phyloP scores from a whole-genome alignment of 2,888 invertebrate genomes.

The Andrena camellia region DNA sequence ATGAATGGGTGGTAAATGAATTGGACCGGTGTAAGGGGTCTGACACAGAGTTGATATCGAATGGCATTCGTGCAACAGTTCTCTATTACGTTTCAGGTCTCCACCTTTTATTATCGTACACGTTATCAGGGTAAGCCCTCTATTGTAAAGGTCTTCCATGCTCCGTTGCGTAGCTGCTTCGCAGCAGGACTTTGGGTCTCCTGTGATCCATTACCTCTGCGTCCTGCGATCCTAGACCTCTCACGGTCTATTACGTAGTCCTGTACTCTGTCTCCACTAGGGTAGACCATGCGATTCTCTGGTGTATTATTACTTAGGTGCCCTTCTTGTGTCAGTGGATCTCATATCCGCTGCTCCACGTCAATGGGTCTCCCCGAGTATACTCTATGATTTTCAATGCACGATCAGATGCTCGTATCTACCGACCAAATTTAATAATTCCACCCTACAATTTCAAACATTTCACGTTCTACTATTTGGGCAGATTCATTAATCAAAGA shows the following conservation, averaged over 20 bases:
- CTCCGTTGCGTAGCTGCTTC: slow-evolving; percentile 3
- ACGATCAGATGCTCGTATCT: not conserved
- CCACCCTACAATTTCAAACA: not conserved
- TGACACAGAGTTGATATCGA: not conserved
- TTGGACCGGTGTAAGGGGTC: not conserved
- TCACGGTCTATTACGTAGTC: slow-evolving; percentile 24
- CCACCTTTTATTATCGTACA: slow-evolving; percentile 5
- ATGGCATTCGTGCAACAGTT: not conserved
- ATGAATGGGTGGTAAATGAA: not conserved
- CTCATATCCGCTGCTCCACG: not conserved
- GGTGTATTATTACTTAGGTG: slow-evolving; percentile 26
- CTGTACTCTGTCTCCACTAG: not conserved
- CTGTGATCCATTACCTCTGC: slow-evolving; percentile 18
- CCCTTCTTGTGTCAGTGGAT: not conserved
- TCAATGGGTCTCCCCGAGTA: not conserved
- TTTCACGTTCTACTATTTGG: not conserved
- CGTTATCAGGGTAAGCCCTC: not conserved
- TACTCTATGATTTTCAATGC: not conserved
- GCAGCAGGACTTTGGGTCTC: slow-evolving; percentile 4
- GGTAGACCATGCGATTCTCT: not conserved
- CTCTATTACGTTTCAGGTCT: not conserved
- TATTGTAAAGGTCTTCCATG: not conserved
- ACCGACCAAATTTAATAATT: not conserved
- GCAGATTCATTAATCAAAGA: not conserved
- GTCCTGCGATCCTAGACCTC: slow-evolving; percentile 14